Evolutionary conservation across 1,140 invertebrate genomes (phyloP).

Genomic region (Pantala flavescens): DNA sequence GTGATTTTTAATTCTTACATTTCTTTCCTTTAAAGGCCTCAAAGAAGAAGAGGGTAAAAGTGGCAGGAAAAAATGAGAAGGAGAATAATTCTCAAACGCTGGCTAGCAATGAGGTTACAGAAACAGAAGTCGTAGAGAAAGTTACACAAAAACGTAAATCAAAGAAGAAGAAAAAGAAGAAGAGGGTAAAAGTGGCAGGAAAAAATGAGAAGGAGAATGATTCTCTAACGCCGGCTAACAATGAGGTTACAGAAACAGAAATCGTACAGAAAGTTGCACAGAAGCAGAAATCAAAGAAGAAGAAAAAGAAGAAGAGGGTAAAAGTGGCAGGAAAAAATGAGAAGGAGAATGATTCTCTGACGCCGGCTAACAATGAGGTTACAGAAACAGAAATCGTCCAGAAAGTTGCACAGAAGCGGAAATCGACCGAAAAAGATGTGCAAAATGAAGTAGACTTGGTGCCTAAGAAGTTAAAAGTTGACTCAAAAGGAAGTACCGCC

Average conservation of each 20-base stretch:
- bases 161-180: slow-evolving; percentile 32
- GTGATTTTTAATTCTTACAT: slow-evolving; percentile 26
- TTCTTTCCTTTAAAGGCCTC: slow-evolving; percentile 12
- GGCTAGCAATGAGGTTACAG: not conserved
- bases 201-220: slow-evolving; percentile 12
- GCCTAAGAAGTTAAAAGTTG: too few species aligned
- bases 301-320: slow-evolving; percentile 33
- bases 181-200: slow-evolving; percentile 31
- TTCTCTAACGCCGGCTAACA: slow-evolving; percentile 17
- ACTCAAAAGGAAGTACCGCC: too few species aligned
- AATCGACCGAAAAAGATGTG: slow-evolving; percentile 30
- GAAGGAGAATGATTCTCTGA: slow-evolving; percentile 19
- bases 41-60: slow-evolving; percentile 23
- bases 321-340: slow-evolving; percentile 25
- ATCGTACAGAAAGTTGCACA: not conserved
- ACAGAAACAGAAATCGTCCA: not conserved
- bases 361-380: slow-evolving; percentile 1
- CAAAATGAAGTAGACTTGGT: slow-evolving; percentile 32
- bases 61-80: slow-evolving; percentile 23
- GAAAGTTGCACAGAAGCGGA: slow-evolving; percentile 14
- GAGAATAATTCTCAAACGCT: slow-evolving; percentile 20
- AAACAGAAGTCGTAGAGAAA: not conserved
- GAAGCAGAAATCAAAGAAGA: slow-evolving; percentile 26
- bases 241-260: slow-evolving; percentile 4
- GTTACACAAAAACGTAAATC: slow-evolving; percentile 16